These are phyloP conservation scores for Polymixis flavicincta DNA, from an alignment of 2,888 invertebrate genomes.

Conservation along the genomic window DNA sequence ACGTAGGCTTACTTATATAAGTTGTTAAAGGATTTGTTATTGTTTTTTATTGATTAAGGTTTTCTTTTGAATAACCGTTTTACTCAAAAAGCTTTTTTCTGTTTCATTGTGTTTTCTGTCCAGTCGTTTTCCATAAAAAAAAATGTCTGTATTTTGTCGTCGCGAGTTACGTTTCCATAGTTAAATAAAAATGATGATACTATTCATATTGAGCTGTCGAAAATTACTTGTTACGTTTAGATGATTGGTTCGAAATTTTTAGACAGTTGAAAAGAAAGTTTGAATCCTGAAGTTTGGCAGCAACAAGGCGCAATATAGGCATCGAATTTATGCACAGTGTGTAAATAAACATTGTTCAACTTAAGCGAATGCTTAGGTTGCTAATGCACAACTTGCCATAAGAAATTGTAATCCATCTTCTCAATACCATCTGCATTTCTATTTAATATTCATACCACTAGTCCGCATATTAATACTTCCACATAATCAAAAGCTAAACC, in stretches of 20 bases:
- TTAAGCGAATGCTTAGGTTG: no score
- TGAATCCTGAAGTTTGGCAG: background rate
- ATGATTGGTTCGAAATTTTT: no score
- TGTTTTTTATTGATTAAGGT: background rate
- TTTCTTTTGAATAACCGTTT: background rate
- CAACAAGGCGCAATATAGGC: no score
- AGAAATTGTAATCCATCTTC: slow-evolving; percentile 25
- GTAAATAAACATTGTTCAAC: slow-evolving; percentile 18
- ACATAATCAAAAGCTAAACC: slow-evolving; percentile 1
- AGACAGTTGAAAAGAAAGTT: background rate
- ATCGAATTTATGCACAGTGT: background rate
- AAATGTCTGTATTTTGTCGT: background rate
- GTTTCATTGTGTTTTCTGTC: background rate
- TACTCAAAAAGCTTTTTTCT: background rate
- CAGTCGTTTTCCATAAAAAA: background rate
- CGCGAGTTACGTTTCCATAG: background rate
- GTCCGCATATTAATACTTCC: slow-evolving; percentile 18
- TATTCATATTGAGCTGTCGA: no score
- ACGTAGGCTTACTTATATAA: slow-evolving; percentile 7
- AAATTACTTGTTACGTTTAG: no score
- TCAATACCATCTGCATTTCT: slow-evolving; percentile 4
- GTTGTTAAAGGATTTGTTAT: background rate
- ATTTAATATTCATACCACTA: slow-evolving; percentile 35
- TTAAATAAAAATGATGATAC: no score
- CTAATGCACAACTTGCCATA: slow-evolving; percentile 4